Percentiles rank a stretch among this genome's conserved stretches.
These are phyloP conservation scores for Marasmarcha lunaedactyla DNA, from an alignment of 2,888 invertebrate genomes.

Conservation along the genomic window DNA sequence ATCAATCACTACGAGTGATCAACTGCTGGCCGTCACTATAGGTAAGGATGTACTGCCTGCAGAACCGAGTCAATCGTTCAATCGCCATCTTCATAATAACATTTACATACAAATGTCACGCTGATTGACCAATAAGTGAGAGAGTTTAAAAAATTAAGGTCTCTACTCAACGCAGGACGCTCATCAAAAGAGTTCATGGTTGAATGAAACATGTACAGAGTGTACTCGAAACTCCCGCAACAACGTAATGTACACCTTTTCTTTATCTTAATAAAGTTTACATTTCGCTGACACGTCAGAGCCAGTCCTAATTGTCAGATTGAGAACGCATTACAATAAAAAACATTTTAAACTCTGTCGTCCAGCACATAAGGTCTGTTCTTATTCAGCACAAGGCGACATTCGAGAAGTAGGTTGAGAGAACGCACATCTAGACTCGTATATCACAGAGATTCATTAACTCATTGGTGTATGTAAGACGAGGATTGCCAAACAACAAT, in stretches of 20 bases:
- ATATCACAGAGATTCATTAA: constrained; percentile 62
- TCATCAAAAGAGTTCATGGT: constrained; percentile 68
- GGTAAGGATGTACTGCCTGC: no score
- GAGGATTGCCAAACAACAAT: neutral
- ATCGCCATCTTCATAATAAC: constrained; percentile 23
- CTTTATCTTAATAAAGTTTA: constrained; percentile 30
- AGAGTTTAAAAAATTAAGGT: constrained; percentile 66
- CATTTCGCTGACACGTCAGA: constrained; percentile 31
- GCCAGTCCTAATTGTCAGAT: constrained; percentile 58
- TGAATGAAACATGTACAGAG: constrained; percentile 61
- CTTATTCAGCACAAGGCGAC: constrained; percentile 38
- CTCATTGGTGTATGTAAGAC: constrained; percentile 30
- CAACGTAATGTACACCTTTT: constrained; percentile 31
- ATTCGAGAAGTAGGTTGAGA: constrained; percentile 67
- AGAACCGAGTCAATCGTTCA: neutral
- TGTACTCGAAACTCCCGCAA: constrained; percentile 23
- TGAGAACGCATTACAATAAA: constrained; percentile 44
- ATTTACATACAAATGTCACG: constrained; percentile 56
- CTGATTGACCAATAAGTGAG: constrained; percentile 64
- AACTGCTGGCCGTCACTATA: no score
- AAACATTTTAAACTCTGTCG: constrained; percentile 45
- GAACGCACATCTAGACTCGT: constrained; percentile 58
- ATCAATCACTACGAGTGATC: no score
- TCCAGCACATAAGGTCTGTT: constrained; percentile 39
- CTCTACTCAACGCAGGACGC: constrained; percentile 62